Conservation (phyloP, 2,113 vertebrate species). For the Ceyx melanurus region DNA sequence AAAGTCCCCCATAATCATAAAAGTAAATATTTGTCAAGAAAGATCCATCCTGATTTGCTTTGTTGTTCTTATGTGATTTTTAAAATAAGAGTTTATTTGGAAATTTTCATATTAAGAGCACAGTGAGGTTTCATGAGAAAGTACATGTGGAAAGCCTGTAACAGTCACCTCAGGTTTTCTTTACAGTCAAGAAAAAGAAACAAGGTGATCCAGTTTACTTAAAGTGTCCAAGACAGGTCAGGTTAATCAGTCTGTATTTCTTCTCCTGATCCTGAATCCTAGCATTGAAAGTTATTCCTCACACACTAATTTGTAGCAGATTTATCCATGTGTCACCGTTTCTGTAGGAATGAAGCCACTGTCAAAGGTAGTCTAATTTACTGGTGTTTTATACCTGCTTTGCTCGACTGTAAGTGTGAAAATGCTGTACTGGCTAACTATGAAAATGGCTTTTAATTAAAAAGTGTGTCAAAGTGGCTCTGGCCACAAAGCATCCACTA, state of each 20-base stretch:
- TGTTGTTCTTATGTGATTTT: not conserved
- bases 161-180: not conserved
- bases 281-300: not conserved
- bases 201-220: not conserved
- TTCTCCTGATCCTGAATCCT: not conserved
- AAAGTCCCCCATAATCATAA: not conserved
- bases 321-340: not conserved
- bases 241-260: not conserved
- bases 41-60: not conserved
- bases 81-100: not conserved
- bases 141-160: not conserved
- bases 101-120: not conserved
- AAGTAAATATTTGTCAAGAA: not conserved
- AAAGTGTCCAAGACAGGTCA: not conserved
- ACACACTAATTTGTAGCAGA: not conserved
- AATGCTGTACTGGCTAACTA: not conserved
- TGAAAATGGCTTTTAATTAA: not conserved
- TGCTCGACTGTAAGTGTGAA: not conserved
- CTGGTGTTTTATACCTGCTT: not conserved
- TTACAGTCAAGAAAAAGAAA: not conserved
- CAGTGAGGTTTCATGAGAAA: not conserved
- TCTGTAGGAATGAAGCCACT: not conserved
- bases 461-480: not conserved
- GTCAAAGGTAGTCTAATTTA: not conserved
- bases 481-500: not conserved